Evolutionary conservation across 2,888 invertebrate species (phyloP), one percentile per base, ranked within the genome.

Genomic region (Sesamia inferens): DNA sequence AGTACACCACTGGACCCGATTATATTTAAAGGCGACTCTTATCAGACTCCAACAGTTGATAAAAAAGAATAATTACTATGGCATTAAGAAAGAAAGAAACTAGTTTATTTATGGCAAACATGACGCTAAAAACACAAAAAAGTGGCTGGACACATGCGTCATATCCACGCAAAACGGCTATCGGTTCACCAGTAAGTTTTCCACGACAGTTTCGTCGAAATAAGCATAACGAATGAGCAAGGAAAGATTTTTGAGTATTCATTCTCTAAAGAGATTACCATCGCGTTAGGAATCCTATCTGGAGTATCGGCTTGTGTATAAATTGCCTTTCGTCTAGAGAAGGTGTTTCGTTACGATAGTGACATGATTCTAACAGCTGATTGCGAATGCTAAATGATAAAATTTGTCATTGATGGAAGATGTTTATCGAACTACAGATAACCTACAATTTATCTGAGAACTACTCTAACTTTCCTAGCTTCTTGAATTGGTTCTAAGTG

Each of bases 361-460:
- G 76, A 64, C 74, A 80, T 16, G 64, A 55, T 55, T 76, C 22
- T 14, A 64, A 48, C 64, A 74, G 79, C 79, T 72, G 76, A 76
- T 80, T 76, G 59, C 59, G 54, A 58, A 47, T 55, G 55, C n/a
- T 72, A 55, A 6, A 59, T n/a, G 80, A 80, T 76, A 76, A 80
- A 51, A 74, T 19, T 64, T 31, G 42, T 64, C 51, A 10, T 54
- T 64, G 54, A 64, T 74, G 55, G 64, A 74, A 76, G 22, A 54
- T 39, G 58, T 74, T 55, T 80, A 55, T 80, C 74, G 13, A 39
- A 54, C 13, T 2, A 47, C 31, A 39, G 58, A 74, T 63, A 64
- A 11, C n/a, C 16, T 55, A 55, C 7, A 24, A 24, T 10, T 24
- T n/a, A 13, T 39, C n/a, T n/a, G 6, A 14, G 13, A 44, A 0